These are phyloP conservation scores for Ictalurus furcatus DNA, from an alignment of 2,113 vertebrate genomes.

Conservation along the genomic window DNA sequence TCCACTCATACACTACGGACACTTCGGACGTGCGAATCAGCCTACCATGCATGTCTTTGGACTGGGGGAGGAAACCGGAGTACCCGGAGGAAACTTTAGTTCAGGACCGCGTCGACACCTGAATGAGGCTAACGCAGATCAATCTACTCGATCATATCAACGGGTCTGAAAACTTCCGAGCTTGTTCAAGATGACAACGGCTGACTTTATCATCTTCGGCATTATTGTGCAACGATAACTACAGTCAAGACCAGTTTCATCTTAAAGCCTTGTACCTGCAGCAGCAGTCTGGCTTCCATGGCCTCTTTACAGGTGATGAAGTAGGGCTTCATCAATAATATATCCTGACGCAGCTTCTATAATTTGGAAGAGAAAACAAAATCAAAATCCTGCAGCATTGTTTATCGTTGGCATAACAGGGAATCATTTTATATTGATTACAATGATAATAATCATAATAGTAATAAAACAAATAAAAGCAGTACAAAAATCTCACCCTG, in stretches of 20 bases:
- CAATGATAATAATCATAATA: neutral
- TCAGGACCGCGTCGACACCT: neutral
- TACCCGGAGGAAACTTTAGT: too few relatives aligned
- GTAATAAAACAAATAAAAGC: neutral
- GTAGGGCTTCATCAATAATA: slow-evolving; percentile 97
- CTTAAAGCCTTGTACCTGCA: slow-evolving; percentile 79
- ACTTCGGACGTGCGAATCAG: too few relatives aligned
- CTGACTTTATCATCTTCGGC: neutral
- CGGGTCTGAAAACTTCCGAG: neutral
- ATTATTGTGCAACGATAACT: neutral
- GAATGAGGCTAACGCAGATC: neutral
- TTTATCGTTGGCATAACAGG: neutral
- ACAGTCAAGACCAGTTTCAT: neutral
- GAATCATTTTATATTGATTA: neutral
- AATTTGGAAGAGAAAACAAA: neutral
- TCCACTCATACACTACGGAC: too few relatives aligned
- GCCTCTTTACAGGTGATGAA: slow-evolving; percentile 98
- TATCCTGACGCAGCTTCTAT: slow-evolving; percentile 96
- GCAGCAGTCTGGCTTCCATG: slow-evolving; percentile 89
- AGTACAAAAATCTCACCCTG: slow-evolving; percentile 73
- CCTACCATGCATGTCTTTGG: too few relatives aligned
- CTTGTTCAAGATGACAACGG: neutral
- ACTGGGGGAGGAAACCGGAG: too few relatives aligned
- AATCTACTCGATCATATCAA: neutral
- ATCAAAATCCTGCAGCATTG: neutral